A percentile compares a stretch with the other conserved stretches of the same genome.
These are phyloP conservation scores for Pomatorhinus ruficollis DNA, from an alignment of 2,113 vertebrate species.

Conservation along the genomic window DNA sequence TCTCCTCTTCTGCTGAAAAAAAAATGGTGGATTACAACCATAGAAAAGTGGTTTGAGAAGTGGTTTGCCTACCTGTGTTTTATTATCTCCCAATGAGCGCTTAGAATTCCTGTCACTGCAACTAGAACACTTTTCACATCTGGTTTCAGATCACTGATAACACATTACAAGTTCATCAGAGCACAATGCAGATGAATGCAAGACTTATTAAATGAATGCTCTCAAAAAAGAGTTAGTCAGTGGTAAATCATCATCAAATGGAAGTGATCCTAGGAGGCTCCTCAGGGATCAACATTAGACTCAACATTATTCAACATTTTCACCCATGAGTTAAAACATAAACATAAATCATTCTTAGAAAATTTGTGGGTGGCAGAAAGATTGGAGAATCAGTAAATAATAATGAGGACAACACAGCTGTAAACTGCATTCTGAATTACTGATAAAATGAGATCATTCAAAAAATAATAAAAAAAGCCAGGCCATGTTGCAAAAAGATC, in stretches of 20 bases:
- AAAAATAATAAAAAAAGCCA: background rate
- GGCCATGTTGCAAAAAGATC: background rate
- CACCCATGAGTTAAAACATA: conserved; percentile 36
- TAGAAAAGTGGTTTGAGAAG: background rate
- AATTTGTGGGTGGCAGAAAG: conserved; percentile 36
- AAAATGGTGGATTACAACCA: background rate
- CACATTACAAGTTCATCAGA: background rate
- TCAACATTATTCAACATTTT: conserved; percentile 38
- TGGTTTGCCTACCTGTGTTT: background rate
- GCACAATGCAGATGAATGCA: background rate
- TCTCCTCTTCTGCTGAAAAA: background rate
- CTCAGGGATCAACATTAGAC: conserved; percentile 29
- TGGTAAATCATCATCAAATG: conserved; percentile 37
- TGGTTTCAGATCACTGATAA: background rate
- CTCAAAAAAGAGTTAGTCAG: background rate
- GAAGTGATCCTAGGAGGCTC: background rate
- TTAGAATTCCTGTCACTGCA: background rate
- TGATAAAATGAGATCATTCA: background rate
- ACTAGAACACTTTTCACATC: background rate
- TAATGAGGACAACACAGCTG: background rate
- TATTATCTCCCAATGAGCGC: background rate
- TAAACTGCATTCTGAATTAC: background rate
- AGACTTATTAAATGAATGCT: conserved; percentile 9
- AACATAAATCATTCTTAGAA: conserved; percentile 46
- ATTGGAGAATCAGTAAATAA: conserved; percentile 32